Conservation (phyloP, 2,797 vertebrate species). For the Holocentrus rufus region DNA sequence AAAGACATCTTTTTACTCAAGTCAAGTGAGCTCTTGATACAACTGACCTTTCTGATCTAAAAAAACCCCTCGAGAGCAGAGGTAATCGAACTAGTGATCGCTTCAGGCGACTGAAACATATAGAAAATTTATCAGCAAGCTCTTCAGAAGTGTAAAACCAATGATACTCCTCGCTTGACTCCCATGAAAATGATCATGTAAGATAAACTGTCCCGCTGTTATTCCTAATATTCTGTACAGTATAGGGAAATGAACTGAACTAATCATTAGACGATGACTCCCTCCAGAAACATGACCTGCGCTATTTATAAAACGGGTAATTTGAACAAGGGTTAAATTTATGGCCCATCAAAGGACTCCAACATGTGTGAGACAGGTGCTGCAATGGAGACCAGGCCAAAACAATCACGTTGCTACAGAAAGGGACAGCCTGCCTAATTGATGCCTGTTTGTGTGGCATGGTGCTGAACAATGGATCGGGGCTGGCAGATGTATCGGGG, state of each 20-base stretch:
- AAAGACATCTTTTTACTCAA: not conserved
- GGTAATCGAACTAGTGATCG: slow-evolving; percentile 2
- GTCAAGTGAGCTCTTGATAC: slow-evolving; percentile 13
- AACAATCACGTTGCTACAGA: slow-evolving; percentile 74
- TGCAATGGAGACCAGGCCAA: slow-evolving; percentile 69
- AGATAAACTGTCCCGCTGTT: not conserved
- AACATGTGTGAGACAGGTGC: slow-evolving; percentile 81
- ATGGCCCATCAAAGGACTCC: slow-evolving; percentile 70
- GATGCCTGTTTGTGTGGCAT: slow-evolving; percentile 75
- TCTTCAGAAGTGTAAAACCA: slow-evolving; percentile 6
- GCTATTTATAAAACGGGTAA: slow-evolving; percentile 75
- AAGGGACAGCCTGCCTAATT: slow-evolving; percentile 74
- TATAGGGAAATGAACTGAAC: slow-evolving; percentile 39
- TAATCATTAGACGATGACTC: slow-evolving; percentile 49
- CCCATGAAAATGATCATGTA: slow-evolving; percentile 3
- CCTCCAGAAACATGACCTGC: slow-evolving; percentile 45
- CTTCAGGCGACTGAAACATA: not conserved
- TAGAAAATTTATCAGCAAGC: not conserved
- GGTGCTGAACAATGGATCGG: slow-evolving; percentile 74
- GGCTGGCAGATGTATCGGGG: slow-evolving; percentile 76
- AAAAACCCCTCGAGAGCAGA: slow-evolving; percentile 12
- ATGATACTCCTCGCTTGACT: not conserved
- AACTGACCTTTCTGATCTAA: slow-evolving; percentile 9
- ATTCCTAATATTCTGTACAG: slow-evolving; percentile 27
- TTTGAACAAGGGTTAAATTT: slow-evolving; percentile 75